phyloP scores from a whole-genome alignment of 1,140 invertebrate genomes.

The Zophobas atratus region DNA sequence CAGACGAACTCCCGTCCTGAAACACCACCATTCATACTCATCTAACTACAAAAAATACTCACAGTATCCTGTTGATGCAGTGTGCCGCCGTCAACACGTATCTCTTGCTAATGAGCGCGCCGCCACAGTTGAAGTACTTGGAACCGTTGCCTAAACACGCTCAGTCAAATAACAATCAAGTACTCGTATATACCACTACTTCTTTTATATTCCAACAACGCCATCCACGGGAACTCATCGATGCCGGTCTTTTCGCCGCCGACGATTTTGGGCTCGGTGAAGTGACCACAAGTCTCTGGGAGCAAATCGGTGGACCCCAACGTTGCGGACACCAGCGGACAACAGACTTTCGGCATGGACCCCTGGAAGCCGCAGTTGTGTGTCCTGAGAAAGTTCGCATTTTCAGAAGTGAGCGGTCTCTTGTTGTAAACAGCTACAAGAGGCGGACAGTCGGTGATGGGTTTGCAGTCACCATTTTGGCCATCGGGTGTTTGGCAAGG shows the following conservation, averaged over 20 bases:
- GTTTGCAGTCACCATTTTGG: background rate
- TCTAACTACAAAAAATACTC: constrained; percentile 56
- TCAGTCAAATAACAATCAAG: background rate
- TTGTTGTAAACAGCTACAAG: constrained; percentile 60
- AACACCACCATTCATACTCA: constrained; percentile 8
- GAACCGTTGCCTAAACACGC: too few relatives aligned
- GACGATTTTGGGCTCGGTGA: constrained; percentile 63
- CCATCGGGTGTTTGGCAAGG: background rate
- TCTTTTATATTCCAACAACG: constrained; percentile 66
- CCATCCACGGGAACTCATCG: constrained; percentile 70
- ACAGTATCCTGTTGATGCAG: constrained; percentile 70
- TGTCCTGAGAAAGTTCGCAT: constrained; percentile 62
- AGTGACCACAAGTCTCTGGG: constrained; percentile 59
- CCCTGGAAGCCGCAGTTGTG: constrained; percentile 70
- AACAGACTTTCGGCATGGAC: constrained; percentile 67
- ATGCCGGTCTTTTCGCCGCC: constrained; percentile 66
- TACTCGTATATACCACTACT: constrained; percentile 61
- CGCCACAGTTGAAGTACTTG: too few relatives aligned
- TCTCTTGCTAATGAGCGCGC: too few relatives aligned
- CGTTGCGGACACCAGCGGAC: constrained; percentile 10
- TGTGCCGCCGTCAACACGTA: too few relatives aligned
- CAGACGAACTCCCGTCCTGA: constrained; percentile 71
- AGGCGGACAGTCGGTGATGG: constrained; percentile 9
- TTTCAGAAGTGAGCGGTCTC: constrained; percentile 61
- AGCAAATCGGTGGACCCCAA: background rate